A percentile compares a stretch with the other conserved stretches of the same genome.
Conservation (phyloP, 2,888 invertebrate species). For the Odiellus spinosus region DNA sequence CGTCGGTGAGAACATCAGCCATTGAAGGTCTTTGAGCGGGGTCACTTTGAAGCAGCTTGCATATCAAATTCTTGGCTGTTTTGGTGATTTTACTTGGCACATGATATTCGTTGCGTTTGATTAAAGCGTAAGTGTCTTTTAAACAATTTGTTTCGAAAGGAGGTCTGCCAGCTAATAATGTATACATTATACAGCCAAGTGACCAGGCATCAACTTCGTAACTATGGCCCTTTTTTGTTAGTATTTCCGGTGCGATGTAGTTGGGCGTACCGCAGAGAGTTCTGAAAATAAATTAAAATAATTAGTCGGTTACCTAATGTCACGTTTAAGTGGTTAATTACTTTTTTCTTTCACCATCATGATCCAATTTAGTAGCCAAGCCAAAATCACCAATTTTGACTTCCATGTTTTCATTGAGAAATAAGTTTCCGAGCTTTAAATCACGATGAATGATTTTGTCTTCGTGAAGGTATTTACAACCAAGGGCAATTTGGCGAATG, state of each 20-base stretch:
- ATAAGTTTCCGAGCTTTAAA: conserved; percentile 92
- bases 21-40: conserved; percentile 34
- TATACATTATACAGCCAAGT: conserved; percentile 94
- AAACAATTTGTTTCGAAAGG: conserved; percentile 93
- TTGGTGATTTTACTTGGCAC: conserved; percentile 34
- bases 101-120: conserved; percentile 84
- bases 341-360: conserved; percentile 62
- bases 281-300: conserved; percentile 39
- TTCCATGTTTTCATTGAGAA: conserved; percentile 59
- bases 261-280: conserved; percentile 99
- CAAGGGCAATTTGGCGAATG: conserved; percentile 78
- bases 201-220: conserved; percentile 99
- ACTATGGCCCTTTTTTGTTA: conserved; percentile 92
- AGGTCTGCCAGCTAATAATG: conserved; percentile 86
- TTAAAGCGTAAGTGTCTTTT: conserved; percentile 86
- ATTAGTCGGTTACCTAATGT: neutral
- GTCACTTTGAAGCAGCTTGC: conserved; percentile 32
- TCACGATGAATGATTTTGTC: conserved; percentile 91
- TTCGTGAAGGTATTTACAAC: conserved; percentile 82
- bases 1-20: conserved; percentile 26
- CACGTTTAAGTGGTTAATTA: conserved; percentile 27
- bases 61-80: conserved; percentile 29
- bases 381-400: conserved; percentile 98
- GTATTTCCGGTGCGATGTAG: conserved; percentile 96
- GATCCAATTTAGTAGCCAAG: conserved; percentile 80